phyloP scores from a whole-genome alignment of 2,888 invertebrate genomes.

The Erebia ligea region DNA sequence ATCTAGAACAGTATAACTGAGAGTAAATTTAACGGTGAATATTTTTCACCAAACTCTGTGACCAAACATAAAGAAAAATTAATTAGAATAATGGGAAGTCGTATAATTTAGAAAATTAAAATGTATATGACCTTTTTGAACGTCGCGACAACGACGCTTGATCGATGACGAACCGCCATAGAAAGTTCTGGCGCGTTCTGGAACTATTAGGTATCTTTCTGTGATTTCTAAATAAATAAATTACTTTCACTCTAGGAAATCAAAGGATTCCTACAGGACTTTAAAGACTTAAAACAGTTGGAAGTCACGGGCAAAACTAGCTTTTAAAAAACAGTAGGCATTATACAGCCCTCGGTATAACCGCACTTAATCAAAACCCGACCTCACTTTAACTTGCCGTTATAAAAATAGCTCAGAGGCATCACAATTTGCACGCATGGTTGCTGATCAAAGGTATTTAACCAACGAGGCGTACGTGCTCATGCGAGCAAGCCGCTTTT shows the following conservation, averaged over 20 bases:
- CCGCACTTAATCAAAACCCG: constrained; percentile 5
- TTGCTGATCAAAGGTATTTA: constrained; percentile 70
- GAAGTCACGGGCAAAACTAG: too few species aligned
- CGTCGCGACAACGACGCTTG: too few species aligned
- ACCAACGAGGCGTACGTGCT: constrained; percentile 50
- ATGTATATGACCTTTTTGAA: too few species aligned
- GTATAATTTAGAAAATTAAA: too few species aligned
- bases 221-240: too few species aligned
- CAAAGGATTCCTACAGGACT: too few species aligned
- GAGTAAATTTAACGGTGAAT: background rate
- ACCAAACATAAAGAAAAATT: background rate
- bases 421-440: constrained; percentile 55
- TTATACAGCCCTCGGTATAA: background rate
- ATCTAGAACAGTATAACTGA: constrained; percentile 11
- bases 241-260: too few species aligned
- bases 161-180: too few species aligned
- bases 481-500: constrained; percentile 27
- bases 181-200: too few species aligned
- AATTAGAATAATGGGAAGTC: background rate
- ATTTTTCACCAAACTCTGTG: background rate
- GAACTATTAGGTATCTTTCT: too few species aligned
- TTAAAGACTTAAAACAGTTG: too few species aligned
- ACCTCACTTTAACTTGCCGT: constrained; percentile 19
- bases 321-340: background rate
- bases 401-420: constrained; percentile 35